These are phyloP conservation scores for Epinephelus cyanopodus DNA, from an alignment of 2,113 vertebrate genomes.

Conservation along the genomic window DNA sequence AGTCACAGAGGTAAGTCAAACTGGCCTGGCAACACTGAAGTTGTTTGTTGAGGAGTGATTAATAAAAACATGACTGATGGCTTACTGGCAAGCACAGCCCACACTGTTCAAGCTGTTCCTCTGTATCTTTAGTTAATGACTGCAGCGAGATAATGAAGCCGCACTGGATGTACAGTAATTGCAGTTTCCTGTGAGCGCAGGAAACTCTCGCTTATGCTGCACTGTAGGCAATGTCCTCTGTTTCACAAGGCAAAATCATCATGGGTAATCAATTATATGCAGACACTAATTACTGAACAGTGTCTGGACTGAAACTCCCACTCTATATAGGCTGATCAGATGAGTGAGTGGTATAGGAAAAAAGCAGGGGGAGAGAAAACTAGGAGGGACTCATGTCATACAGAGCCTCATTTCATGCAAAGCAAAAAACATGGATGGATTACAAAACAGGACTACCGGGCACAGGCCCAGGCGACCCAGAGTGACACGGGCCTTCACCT, in stretches of 20 bases:
- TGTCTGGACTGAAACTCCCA: constrained; percentile 56
- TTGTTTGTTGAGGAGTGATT: constrained; percentile 24
- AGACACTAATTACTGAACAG: constrained; percentile 73
- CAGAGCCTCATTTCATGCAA: not conserved
- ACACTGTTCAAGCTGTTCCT: constrained; percentile 9
- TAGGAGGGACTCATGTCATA: constrained; percentile 4
- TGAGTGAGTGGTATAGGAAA: constrained; percentile 25
- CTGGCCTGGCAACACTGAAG: not conserved
- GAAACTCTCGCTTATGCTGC: constrained; percentile 35
- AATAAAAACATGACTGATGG: constrained; percentile 29
- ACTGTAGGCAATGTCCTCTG: constrained; percentile 25
- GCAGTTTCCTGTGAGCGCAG: constrained; percentile 54
- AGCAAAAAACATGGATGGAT: not conserved
- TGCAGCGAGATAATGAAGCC: constrained; percentile 38
- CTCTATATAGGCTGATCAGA: constrained; percentile 41
- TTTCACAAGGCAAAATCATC: constrained; percentile 54
- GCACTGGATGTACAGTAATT: constrained; percentile 36
- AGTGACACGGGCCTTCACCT: no score
- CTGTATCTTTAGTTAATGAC: constrained; percentile 10
- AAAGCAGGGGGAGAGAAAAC: not conserved
- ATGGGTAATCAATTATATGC: constrained; percentile 70
- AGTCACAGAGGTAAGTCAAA: constrained; percentile 10
- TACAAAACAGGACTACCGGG: no score
- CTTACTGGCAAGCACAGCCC: constrained; percentile 13
- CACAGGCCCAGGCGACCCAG: no score